Percentiles rank a stretch among this genome's conserved stretches.
Evolutionary conservation across 2,113 vertebrate species (phyloP).

Genomic region (Rhabdornis inornatus): DNA sequence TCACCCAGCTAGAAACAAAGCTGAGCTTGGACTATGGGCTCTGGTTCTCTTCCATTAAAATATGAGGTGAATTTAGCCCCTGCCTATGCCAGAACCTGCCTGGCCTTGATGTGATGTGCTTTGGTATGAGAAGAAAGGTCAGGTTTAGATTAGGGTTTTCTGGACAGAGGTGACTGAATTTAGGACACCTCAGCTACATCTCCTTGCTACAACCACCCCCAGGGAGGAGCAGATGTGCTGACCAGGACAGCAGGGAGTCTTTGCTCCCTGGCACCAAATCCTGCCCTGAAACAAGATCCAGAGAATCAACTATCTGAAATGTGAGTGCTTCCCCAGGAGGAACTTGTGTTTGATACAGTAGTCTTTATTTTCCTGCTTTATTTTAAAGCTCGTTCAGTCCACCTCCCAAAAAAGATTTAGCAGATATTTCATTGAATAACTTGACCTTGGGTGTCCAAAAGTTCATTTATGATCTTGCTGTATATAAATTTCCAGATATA

Average conservation of each 20-base stretch:
- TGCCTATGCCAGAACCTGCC: background rate
- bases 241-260: background rate
- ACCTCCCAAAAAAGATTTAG: background rate
- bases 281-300: background rate
- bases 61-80: background rate
- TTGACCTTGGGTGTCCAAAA: slow-evolving; percentile 20
- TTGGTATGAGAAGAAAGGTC: background rate
- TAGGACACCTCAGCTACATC: background rate
- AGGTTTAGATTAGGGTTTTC: background rate
- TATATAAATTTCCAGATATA: slow-evolving; percentile 47
- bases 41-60: background rate
- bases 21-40: background rate
- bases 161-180: background rate
- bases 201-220: background rate
- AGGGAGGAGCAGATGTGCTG: background rate
- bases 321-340: background rate
- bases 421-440: background rate
- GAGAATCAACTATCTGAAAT: background rate
- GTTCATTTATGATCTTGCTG: slow-evolving; percentile 52
- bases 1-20: background rate
- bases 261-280: background rate
- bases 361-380: slow-evolving; percentile 9
- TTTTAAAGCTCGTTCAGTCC: background rate
- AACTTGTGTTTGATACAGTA: background rate
- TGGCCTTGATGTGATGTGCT: background rate